Evolutionary conservation across 2,888 invertebrate genomes (phyloP), one percentile per base, ranked within the genome.

Genomic region (Petrolisthes cinctipes): DNA sequence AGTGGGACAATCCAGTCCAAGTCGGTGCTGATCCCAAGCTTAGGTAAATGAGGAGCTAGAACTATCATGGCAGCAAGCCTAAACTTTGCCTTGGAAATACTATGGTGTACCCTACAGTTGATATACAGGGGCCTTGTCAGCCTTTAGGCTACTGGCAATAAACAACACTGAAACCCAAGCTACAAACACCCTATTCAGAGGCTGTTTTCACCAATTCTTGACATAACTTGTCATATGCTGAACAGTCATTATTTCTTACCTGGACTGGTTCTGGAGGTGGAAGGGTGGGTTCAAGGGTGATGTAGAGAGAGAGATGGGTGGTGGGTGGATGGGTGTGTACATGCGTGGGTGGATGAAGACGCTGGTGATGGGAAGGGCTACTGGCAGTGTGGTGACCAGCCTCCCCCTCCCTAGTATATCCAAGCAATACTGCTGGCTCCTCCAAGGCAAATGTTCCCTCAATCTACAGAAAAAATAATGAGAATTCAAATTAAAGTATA

Each of bases 371-470:
- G 75, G 23, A 23, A 17, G 9, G 80, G 57, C 4, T 9, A 14
- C 23, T 54, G 61, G 20, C 61, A 51, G 81, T 20, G 61, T 84
- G 83, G 54, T 86, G 89, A 82, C 80, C 89, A 89, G 76, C 91
- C 91, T 53, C 91, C 90, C 87, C 92, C 92, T 81, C 92, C 51
- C 92, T 91, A 91, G 94, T 93, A 92, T 95, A 95, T 61, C 97
- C 97, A 61, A 97, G 94, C 82, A 97, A 92, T 9, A 97, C 93
- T 53, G 95, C 95, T 0, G 97, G 97, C 37, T 95, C 94, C 91
- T 94, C 94, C 89, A 98, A 92, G 92, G 96, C 95, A 92, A 98
- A 97, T 51, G 96, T 96, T 9, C 97, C 97, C 92, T 96, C 96
- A 91, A 97, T 94, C 97, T 97, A 92, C 20, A 53, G 54, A 56